These are phyloP conservation scores for Pammene aurita DNA, from an alignment of 2,888 invertebrate genomes.

Conservation along the genomic window DNA sequence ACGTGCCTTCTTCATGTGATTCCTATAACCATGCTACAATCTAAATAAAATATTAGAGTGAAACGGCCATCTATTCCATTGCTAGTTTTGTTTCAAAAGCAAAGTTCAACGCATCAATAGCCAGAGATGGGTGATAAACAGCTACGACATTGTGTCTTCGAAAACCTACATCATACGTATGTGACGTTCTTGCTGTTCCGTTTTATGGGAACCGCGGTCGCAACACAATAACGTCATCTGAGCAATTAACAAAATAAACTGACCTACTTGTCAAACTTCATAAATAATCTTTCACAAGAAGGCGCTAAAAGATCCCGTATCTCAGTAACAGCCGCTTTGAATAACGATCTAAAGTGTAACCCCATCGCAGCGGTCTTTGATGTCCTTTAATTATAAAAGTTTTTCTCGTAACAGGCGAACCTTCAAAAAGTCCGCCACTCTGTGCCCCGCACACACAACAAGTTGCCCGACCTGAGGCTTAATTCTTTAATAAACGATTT, in stretches of 20 bases:
- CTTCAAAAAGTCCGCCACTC: slow-evolving; percentile 53
- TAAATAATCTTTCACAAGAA: slow-evolving; percentile 72
- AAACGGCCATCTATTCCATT: no score
- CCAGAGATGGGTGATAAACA: no score
- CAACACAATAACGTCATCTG: slow-evolving; percentile 29
- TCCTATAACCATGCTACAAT: no score
- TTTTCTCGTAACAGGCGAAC: slow-evolving; percentile 72
- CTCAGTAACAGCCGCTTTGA: slow-evolving; percentile 77
- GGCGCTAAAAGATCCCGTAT: slow-evolving; percentile 76
- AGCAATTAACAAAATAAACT: slow-evolving; percentile 55
- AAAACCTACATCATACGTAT: no score
- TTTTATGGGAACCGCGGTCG: background rate
- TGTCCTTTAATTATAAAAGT: slow-evolving; percentile 82
- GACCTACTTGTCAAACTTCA: slow-evolving; percentile 67
- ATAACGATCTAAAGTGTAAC: slow-evolving; percentile 80
- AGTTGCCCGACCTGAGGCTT: slow-evolving; percentile 44
- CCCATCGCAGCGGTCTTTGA: slow-evolving; percentile 78
- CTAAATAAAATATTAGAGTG: no score
- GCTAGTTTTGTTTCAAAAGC: no score
- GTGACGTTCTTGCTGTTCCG: no score
- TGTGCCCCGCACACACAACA: slow-evolving; percentile 46
- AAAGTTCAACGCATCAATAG: no score
- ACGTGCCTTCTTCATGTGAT: no score
- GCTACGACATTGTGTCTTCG: no score
- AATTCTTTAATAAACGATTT: slow-evolving; percentile 45